These are phyloP conservation scores for Epinephelus coioides DNA, from an alignment of 2,797 vertebrate genomes.

Conservation along the genomic window DNA sequence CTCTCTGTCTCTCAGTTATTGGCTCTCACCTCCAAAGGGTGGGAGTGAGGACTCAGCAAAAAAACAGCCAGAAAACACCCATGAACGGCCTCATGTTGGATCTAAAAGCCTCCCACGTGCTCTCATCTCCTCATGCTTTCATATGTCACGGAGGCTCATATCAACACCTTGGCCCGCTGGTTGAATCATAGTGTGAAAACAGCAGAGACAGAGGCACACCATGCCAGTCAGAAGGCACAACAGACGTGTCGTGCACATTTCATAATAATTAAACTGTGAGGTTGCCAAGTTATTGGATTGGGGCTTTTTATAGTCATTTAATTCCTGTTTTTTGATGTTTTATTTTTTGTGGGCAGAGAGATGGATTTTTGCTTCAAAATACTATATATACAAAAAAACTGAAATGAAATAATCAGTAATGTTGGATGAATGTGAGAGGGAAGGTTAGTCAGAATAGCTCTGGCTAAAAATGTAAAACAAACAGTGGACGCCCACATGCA, in stretches of 20 bases:
- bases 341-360: not conserved
- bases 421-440: not conserved
- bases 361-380: constrained; percentile 14
- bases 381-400: not conserved
- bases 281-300: constrained; percentile 17
- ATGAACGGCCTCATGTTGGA: constrained; percentile 48
- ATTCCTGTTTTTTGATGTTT: constrained; percentile 12
- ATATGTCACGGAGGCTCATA: constrained; percentile 49
- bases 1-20: constrained; percentile 21
- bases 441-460: not conserved
- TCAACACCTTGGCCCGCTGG: constrained; percentile 52
- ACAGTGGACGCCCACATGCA: not conserved
- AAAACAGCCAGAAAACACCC: constrained; percentile 53
- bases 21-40: constrained; percentile 56
- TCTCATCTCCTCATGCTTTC: constrained; percentile 52
- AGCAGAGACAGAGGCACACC: constrained; percentile 17
- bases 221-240: constrained; percentile 39
- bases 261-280: constrained; percentile 3
- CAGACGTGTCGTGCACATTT: constrained; percentile 29
- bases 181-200: constrained; percentile 56
- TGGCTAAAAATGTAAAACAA: not conserved
- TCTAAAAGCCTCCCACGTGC: constrained; percentile 53
- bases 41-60: constrained; percentile 64
- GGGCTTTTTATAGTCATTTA: not conserved
- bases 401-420: constrained; percentile 1